phyloP scores from a whole-genome alignment of 1,140 invertebrate species.

The Camponotus vicinus region DNA sequence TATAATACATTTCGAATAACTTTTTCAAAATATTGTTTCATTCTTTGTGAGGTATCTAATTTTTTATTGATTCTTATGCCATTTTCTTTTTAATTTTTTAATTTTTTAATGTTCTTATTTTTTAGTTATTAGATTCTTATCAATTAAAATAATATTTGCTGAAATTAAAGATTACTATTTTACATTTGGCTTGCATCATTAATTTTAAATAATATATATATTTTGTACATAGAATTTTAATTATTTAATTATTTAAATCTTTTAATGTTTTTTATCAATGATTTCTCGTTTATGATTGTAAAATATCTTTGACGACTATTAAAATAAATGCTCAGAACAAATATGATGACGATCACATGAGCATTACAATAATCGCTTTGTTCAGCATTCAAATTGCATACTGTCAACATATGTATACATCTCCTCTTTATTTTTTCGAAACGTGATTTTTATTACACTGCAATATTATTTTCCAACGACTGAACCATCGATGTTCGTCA shows the following conservation, averaged over 20 bases:
- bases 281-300: not conserved
- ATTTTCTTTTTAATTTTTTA: not conserved
- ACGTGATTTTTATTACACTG: not conserved
- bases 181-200: not conserved
- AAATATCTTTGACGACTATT: not conserved
- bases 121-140: not conserved
- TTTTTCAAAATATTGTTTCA: not conserved
- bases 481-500: not conserved
- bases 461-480: not conserved
- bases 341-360: not conserved
- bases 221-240: not conserved
- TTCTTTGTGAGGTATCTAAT: not conserved
- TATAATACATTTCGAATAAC: not conserved
- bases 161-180: not conserved
- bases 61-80: no score
- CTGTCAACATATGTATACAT: conserved; percentile 9
- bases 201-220: not conserved
- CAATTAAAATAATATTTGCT: not conserved
- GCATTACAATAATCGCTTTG: not conserved
- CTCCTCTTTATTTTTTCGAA: not conserved
- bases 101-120: not conserved
- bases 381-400: not conserved
- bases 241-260: not conserved
- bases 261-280: not conserved
- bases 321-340: no score